A percentile compares a stretch with the other conserved stretches of the same genome.
Conservation (phyloP, 2,113 vertebrate genomes). For the Entelurus aequoreus region DNA sequence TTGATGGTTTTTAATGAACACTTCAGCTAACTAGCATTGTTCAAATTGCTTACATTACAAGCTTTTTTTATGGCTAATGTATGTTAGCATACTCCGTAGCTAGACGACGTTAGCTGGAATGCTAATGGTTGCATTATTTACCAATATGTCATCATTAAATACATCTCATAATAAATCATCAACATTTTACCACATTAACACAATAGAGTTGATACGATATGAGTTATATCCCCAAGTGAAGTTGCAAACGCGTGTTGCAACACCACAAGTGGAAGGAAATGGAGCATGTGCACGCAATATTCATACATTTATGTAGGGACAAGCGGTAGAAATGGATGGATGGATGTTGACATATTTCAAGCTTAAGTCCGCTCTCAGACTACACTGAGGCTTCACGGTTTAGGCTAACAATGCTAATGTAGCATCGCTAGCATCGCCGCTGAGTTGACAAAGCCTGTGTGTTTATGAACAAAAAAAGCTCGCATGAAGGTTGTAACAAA, state of each 20-base stretch:
- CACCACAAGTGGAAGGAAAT: background rate
- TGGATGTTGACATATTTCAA: background rate
- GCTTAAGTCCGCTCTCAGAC: background rate
- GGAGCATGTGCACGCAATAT: conserved; percentile 2
- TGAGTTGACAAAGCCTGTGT: conserved; percentile 44
- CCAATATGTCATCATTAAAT: background rate
- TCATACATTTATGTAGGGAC: no score
- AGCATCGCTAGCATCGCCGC: conserved; percentile 36
- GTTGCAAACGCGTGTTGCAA: background rate
- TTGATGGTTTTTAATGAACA: background rate
- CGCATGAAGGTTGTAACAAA: background rate
- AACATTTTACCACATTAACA: background rate
- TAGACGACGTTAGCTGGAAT: conserved; percentile 27
- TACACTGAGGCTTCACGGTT: no score
- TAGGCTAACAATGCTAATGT: conserved; percentile 31
- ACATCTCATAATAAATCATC: no score
- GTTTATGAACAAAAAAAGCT: background rate
- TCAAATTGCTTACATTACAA: no score
- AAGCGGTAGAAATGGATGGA: no score
- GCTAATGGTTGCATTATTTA: conserved; percentile 43
- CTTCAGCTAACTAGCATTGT: background rate
- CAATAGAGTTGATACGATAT: background rate
- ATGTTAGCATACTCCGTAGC: conserved; percentile 10
- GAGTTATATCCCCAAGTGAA: background rate
- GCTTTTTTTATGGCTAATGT: background rate